Base-by-base conservation (phyloP, 2,888 invertebrate species). In the Nomada lathburiana region DNA sequence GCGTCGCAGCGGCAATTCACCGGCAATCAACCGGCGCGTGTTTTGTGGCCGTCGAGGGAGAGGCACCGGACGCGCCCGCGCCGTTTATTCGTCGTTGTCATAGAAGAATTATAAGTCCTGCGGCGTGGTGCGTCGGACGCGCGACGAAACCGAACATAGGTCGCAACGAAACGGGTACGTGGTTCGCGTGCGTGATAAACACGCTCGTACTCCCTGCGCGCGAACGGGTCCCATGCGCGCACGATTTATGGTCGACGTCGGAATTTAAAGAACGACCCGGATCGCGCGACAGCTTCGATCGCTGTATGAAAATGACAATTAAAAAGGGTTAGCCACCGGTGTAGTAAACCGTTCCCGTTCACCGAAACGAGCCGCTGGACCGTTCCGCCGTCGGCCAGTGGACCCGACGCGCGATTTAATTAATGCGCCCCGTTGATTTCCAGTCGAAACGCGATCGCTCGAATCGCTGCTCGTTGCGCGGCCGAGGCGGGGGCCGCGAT, bases 31-130 rank as follows among this genome's bases (percentile, higher is more conserved):
- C 90, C 90, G 67, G 89, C 84, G 87, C 89, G 93, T 93, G 92
- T 92, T 93, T 93, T 93, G 93, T 93, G 91, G 91, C 83, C 90
- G 90, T 88, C 91, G 85, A 86, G 93, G 92, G 93, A 93, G 90
- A 76, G 72, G 60, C 57, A 88, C 88, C 87, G 88, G 88, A 88
- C 71, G 60, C 88, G 89, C 87, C 90, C 89, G 83, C 87, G 83
- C 87, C 90, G 92, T 93, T 92, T 91, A 91, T 91, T 93, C 90
- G 88, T 69, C 82, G 72, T 88, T 92, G 92, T 92, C 92, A 92
- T 92, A 90, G 91, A 89, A 89, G 90, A 92, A 89, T 91, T 91
- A 90, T 89, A 88, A 90, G 89, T 89, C 88, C 88, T 83, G 87
- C 50, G 81, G 80, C 74, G 80, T 73, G 63, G 36, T 53, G 50